A percentile compares a stretch with the other conserved stretches of the same genome.
Conservation (phyloP, 2,113 vertebrate genomes). For the Syngnathus scovelli region DNA sequence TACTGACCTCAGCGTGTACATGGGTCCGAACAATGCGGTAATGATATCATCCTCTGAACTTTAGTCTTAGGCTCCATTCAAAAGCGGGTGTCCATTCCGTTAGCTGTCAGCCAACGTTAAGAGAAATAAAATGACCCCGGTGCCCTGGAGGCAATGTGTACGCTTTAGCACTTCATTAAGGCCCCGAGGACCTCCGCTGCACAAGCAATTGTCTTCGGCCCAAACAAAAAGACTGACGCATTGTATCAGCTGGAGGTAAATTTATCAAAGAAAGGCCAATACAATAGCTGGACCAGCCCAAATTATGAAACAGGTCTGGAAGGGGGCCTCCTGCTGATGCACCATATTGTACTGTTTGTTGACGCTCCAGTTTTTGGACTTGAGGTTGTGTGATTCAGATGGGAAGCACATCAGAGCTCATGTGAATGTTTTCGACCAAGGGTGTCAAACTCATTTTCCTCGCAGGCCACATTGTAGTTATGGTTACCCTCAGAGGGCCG, state of each 20-base stretch:
- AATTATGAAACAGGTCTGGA: constrained; percentile 62
- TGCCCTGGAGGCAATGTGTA: constrained; percentile 43
- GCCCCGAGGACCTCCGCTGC: constrained; percentile 37
- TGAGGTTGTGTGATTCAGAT: constrained; percentile 39
- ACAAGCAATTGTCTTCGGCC: constrained; percentile 55
- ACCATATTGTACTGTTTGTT: constrained; percentile 66
- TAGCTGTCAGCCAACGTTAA: constrained; percentile 61
- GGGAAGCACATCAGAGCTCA: constrained; percentile 1
- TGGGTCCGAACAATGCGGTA: constrained; percentile 36
- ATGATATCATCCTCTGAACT: constrained; percentile 54
- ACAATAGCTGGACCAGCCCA: constrained; percentile 61
- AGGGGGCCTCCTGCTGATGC: constrained; percentile 56
- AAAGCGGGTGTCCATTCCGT: constrained; percentile 37
- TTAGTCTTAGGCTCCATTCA: constrained; percentile 29
- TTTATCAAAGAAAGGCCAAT: constrained; percentile 61
- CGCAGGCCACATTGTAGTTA: background rate
- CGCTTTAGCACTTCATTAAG: constrained; percentile 63
- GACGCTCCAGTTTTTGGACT: constrained; percentile 42
- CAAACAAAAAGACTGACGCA: constrained; percentile 64
- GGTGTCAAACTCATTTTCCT: constrained; percentile 4
- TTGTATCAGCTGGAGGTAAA: constrained; percentile 69
- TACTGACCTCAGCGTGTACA: constrained; percentile 33
- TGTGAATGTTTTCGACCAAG: background rate
- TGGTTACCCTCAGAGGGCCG: background rate
- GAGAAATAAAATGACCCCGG: constrained; percentile 38